Evolutionary conservation across 2,797 vertebrate species (phyloP), one percentile per base, ranked within the genome.

Genomic region (Siniperca undulata): DNA sequence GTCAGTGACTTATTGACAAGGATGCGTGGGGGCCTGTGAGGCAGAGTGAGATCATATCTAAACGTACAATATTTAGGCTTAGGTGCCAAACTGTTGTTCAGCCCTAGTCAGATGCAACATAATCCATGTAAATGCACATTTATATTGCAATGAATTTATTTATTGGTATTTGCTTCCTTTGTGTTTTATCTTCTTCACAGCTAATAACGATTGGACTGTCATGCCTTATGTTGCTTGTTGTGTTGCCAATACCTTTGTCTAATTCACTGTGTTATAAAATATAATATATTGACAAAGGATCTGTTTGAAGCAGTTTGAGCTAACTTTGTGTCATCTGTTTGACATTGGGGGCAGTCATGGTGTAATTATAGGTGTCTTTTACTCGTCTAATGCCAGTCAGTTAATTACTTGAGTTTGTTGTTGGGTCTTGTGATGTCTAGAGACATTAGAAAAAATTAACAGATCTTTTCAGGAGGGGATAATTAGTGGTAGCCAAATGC

Each of bases 341-440:
- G 46, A 48, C 16, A 30, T 30, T 30, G 30, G 30, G 30, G 3
- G 30, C 59, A 16, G 1, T 62, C 48, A 56, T 11, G 34, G 12
- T 14, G 40, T 58, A 30, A 14, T 7, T 71, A 46, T 24, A 22
- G 8, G 24, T 50, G 14, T 70, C 38, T 61, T 30, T 59, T 44
- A 59, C 62, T 53, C 7, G 0, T 68, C 7, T 38, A 6, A 58
- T 64, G 48, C 56, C 66, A 59, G 36, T 20, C 34, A 61, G 22
- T 36, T 46, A 71, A 68, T 68, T 20, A 30, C 27, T 22, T 46
- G 22, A 75, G 10, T 70, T 74, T 66, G 38, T 78, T 69, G 48
- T 24, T 53, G 46, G 30, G 27, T 10, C 44, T 52, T 44, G 7
- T 50, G 36, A 48, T 59, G 44, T 76, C 48, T 36, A 19, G 24